Evolutionary conservation across 2,888 invertebrate genomes (phyloP).

Genomic region (Acronicta leporina): DNA sequence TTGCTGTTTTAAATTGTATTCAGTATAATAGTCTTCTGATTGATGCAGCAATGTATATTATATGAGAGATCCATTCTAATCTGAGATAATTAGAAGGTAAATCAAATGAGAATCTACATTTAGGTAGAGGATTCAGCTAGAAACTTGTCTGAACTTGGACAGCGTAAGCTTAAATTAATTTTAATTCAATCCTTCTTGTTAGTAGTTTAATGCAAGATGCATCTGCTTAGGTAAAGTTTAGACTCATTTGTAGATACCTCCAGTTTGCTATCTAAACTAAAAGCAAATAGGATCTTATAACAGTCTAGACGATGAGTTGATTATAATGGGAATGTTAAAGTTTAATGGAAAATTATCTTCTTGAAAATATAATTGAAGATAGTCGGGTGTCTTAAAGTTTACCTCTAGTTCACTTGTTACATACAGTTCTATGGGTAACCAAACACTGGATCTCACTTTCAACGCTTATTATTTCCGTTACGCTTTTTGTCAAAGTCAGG

Average conservation of each 20-base stretch:
- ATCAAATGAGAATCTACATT: slow-evolving; percentile 48
- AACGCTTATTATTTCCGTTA: too few relatives aligned
- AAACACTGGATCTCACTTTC: too few relatives aligned
- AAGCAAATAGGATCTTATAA: slow-evolving; percentile 42
- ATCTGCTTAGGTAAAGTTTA: slow-evolving; percentile 52
- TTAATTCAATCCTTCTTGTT: slow-evolving; percentile 64
- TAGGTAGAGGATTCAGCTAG: slow-evolving; percentile 43
- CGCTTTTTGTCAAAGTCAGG: too few relatives aligned
- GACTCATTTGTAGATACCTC: slow-evolving; percentile 41
- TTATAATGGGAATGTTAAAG: slow-evolving; percentile 23
- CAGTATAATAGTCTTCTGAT: slow-evolving; percentile 2
- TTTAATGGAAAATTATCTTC: slow-evolving; percentile 24
- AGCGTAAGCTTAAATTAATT: slow-evolving; percentile 64
- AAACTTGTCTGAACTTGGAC: slow-evolving; percentile 59
- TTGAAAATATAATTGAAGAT: background rate
- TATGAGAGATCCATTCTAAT: slow-evolving; percentile 21
- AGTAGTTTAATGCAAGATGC: slow-evolving; percentile 51
- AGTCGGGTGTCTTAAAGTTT: too few relatives aligned
- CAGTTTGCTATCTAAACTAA: slow-evolving; percentile 35
- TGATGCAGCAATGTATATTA: slow-evolving; percentile 23
- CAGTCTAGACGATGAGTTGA: slow-evolving; percentile 28
- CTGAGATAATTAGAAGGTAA: slow-evolving; percentile 54
- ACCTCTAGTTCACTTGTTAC: too few relatives aligned
- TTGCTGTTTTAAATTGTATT: slow-evolving; percentile 24
- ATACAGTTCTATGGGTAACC: too few relatives aligned